These are phyloP conservation scores for Datnioides undecimradiatus DNA, from an alignment of 2,113 vertebrate genomes.

Conservation along the genomic window DNA sequence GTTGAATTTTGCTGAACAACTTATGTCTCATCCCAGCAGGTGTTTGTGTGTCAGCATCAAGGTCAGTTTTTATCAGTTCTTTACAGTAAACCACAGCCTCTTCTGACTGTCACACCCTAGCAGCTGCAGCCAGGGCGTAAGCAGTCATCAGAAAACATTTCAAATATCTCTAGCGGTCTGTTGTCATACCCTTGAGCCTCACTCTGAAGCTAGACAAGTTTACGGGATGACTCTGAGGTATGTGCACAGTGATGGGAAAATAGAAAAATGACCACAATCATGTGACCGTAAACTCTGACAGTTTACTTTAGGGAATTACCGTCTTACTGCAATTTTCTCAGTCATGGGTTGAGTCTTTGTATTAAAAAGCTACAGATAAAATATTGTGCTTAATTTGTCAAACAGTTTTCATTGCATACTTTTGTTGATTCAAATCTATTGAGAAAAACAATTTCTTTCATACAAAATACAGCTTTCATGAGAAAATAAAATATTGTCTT, in stretches of 20 bases:
- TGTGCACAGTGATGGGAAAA: constrained; percentile 56
- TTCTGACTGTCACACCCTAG: constrained; percentile 70
- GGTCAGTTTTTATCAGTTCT: constrained; percentile 64
- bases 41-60: constrained; percentile 79
- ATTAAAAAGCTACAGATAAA: not conserved
- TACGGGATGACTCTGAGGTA: constrained; percentile 55
- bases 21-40: constrained; percentile 71
- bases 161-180: constrained; percentile 56
- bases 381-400: not conserved
- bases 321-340: constrained; percentile 33
- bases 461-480: not conserved
- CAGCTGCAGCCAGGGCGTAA: constrained; percentile 67
- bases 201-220: constrained; percentile 45
- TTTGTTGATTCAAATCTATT: not conserved
- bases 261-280: constrained; percentile 22
- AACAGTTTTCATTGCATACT: not conserved
- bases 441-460: not conserved
- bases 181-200: constrained; percentile 62
- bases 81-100: constrained; percentile 77
- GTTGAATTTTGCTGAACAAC: constrained; percentile 5
- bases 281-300: constrained; percentile 16
- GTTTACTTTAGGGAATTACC: constrained; percentile 35
- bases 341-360: not conserved
- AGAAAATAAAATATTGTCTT: not conserved
- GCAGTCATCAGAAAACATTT: constrained; percentile 74